Percentiles rank a stretch among this genome's conserved stretches.
phyloP scores from a whole-genome alignment of 1,140 invertebrate genomes.

The Mercenaria mercenaria region DNA sequence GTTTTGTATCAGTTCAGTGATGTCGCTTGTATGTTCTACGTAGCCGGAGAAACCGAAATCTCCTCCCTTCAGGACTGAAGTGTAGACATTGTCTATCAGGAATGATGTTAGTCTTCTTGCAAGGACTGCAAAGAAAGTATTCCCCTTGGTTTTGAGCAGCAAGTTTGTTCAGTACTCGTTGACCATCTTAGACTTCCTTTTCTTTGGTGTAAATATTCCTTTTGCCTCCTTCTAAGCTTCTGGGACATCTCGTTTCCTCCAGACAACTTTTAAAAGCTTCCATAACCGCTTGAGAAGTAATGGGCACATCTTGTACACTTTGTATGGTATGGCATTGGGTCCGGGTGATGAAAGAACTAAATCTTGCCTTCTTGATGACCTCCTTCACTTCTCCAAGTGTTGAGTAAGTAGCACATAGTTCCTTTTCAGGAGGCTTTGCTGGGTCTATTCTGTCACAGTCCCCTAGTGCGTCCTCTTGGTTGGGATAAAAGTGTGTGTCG shows the following conservation, averaged over 20 bases:
- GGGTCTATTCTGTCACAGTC: constrained; percentile 17
- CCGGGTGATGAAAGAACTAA: constrained; percentile 21
- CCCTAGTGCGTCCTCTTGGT: background rate
- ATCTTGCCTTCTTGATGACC: constrained; percentile 27
- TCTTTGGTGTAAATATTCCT: constrained; percentile 19
- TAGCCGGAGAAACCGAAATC: background rate
- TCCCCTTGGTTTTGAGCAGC: background rate
- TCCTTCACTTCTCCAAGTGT: constrained; percentile 44
- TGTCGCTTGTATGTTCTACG: constrained; percentile 46
- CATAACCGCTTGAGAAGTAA: constrained; percentile 37
- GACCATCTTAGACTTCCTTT: background rate
- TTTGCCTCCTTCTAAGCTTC: constrained; percentile 12
- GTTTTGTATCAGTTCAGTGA: constrained; percentile 31
- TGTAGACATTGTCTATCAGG: background rate
- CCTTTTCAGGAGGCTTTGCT: background rate
- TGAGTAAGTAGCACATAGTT: constrained; percentile 9
- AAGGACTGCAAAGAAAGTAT: background rate
- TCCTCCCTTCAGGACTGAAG: background rate
- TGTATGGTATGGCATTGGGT: constrained; percentile 52
- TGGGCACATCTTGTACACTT: constrained; percentile 57
- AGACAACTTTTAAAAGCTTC: constrained; percentile 41
- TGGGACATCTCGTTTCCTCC: constrained; percentile 39
- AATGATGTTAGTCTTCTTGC: background rate
- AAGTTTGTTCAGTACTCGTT: background rate
- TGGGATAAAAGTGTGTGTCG: constrained; percentile 24